These are phyloP conservation scores for Chaetodon trifascialis DNA, from an alignment of 2,113 vertebrate species.

Conservation along the genomic window DNA sequence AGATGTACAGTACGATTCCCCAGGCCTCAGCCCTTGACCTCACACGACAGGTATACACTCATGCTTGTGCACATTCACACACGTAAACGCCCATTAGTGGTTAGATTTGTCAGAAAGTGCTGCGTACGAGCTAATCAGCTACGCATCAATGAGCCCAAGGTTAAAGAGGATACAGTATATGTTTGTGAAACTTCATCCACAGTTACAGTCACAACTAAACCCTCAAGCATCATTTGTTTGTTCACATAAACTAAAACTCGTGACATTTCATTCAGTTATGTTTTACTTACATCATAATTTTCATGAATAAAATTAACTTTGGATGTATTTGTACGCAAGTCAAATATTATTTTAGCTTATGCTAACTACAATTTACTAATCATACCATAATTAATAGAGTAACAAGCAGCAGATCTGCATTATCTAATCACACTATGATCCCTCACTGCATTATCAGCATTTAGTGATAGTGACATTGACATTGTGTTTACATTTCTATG, in stretches of 20 bases:
- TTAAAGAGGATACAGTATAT: constrained; percentile 1
- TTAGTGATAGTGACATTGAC: neutral
- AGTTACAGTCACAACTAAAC: neutral
- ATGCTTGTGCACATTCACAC: neutral
- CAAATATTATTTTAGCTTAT: too few relatives aligned
- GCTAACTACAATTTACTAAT: neutral
- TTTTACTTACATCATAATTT: neutral
- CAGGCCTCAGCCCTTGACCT: constrained; percentile 98
- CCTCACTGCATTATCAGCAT: neutral
- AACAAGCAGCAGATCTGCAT: neutral
- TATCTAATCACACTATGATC: neutral
- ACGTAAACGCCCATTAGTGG: neutral
- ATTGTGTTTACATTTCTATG: neutral
- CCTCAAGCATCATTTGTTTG: neutral
- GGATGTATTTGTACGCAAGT: too few relatives aligned
- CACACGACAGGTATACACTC: constrained; percentile 91
- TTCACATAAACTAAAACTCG: neutral
- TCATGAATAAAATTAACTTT: too few relatives aligned
- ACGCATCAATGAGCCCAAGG: neutral
- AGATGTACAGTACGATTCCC: constrained; percentile 99
- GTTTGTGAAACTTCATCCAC: neutral
- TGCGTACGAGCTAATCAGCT: neutral
- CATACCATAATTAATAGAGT: neutral
- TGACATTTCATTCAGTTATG: neutral
- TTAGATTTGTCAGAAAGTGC: neutral